Evolutionary conservation across 2,888 invertebrate species (phyloP).

Genomic region (Taphrorychus bicolor): DNA sequence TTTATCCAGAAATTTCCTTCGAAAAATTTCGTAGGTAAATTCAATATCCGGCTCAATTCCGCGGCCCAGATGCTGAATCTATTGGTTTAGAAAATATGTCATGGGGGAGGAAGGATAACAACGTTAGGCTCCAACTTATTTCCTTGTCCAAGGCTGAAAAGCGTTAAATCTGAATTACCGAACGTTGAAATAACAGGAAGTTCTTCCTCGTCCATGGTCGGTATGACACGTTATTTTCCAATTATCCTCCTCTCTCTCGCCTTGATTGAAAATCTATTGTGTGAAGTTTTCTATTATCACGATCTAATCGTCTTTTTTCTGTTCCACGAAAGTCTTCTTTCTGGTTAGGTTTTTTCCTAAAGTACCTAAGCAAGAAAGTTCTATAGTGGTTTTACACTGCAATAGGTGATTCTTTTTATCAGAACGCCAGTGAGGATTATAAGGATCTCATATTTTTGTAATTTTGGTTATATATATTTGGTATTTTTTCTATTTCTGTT

Average conservation of each 20-base stretch:
- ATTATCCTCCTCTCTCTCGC: background rate
- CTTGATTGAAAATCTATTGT: background rate
- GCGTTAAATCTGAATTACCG: background rate
- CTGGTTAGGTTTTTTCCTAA: background rate
- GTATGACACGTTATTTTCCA: background rate
- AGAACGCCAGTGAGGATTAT: too few species aligned
- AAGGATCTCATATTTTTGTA: too few species aligned
- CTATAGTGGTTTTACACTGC: too few species aligned
- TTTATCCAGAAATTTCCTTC: slow-evolving; percentile 30
- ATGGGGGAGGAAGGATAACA: background rate
- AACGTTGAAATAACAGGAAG: background rate
- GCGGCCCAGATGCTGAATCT: slow-evolving; percentile 24
- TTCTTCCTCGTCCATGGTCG: background rate
- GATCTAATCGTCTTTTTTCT: background rate
- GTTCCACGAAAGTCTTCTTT: background rate
- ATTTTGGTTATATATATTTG: too few species aligned
- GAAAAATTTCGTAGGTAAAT: slow-evolving; percentile 41
- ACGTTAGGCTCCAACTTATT: background rate
- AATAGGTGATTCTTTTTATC: too few species aligned
- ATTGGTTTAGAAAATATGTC: slow-evolving; percentile 19
- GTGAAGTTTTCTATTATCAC: background rate
- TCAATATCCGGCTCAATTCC: slow-evolving; percentile 33
- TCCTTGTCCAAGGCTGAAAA: background rate
- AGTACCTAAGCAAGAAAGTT: too few species aligned
- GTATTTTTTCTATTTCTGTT: too few species aligned